These are phyloP conservation scores for Drosophila macrothrix DNA, from an alignment of 2,888 invertebrate genomes.

Conservation along the genomic window DNA sequence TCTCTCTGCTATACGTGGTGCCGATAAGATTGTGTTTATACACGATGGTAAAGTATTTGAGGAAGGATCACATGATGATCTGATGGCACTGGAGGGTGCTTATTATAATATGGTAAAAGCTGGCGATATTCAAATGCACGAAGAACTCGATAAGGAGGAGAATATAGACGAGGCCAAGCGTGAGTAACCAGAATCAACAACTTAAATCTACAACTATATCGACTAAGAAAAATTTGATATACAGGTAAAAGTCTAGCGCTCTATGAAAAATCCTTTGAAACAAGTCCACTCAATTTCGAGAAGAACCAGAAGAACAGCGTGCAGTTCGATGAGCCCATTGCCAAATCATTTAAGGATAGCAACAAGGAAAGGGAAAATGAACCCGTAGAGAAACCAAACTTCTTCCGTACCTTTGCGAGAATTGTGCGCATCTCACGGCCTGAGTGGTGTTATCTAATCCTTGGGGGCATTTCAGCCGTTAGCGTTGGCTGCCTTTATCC, in stretches of 20 bases:
- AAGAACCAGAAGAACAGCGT: conserved; percentile 82
- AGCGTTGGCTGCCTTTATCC: conserved; percentile 91
- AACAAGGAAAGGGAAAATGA: conserved; percentile 36
- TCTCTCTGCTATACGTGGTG: conserved; percentile 89
- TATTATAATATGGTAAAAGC: conserved; percentile 89
- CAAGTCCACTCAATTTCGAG: conserved; percentile 82
- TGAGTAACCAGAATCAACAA: conserved; percentile 27
- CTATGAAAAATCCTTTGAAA: conserved; percentile 84
- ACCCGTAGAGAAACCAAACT: conserved; percentile 80
- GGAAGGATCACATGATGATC: conserved; percentile 90
- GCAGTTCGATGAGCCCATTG: conserved; percentile 75
- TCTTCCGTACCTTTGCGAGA: conserved; percentile 84
- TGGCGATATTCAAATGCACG: conserved; percentile 77
- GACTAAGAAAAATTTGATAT: not conserved
- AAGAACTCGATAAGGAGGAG: conserved; percentile 67
- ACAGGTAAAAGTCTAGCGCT: conserved; percentile 80
- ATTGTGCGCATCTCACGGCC: conserved; percentile 89
- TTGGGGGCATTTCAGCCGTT: conserved; percentile 88
- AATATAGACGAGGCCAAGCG: conserved; percentile 76
- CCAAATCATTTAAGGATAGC: conserved; percentile 54
- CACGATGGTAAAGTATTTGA: conserved; percentile 90
- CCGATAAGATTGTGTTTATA: conserved; percentile 89
- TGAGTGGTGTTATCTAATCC: conserved; percentile 89
- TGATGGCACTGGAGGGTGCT: conserved; percentile 88
- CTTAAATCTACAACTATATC: not conserved